Percentiles rank a stretch among this genome's conserved stretches.
Evolutionary conservation across 64 coral and sea anemone species (phyloP).

Genomic region (Actinia tenebrosa): DNA sequence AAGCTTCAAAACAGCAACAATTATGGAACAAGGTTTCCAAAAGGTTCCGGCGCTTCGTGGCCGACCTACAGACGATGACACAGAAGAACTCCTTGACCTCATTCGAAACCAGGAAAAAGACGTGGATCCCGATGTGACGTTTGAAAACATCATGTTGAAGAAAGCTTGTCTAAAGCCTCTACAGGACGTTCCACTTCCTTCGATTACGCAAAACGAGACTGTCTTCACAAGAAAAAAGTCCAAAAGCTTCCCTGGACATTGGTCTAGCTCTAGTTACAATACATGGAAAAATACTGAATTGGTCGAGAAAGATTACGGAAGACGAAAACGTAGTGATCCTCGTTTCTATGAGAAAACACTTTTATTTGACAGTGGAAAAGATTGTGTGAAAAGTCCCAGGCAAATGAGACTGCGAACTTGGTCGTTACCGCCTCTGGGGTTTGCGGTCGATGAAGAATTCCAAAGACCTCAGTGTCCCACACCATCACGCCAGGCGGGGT

Average conservation of each 20-base stretch:
- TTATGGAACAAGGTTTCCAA: not conserved
- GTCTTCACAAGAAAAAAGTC: not conserved
- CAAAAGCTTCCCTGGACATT: not conserved
- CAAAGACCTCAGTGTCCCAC: slow-evolving; percentile 2
- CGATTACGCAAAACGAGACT: not conserved
- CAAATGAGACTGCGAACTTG: not conserved
- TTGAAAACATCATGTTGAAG: not conserved
- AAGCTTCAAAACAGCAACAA: not conserved
- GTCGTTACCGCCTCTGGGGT: not conserved
- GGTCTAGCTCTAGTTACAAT: not conserved
- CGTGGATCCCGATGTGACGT: not conserved
- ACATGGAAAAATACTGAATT: not conserved
- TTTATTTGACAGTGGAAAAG: not conserved
- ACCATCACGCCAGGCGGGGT: not conserved
- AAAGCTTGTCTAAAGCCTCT: slow-evolving; percentile 5
- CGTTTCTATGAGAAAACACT: not conserved
- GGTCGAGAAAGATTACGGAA: not conserved
- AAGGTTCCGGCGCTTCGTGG: not conserved
- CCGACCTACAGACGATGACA: not conserved
- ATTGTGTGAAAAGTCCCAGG: not conserved
- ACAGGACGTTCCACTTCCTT: not conserved
- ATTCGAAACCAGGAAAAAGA: slow-evolving; percentile 2
- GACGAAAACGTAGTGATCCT: not conserved
- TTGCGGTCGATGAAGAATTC: not conserved
- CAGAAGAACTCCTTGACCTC: not conserved